These are phyloP conservation scores for Liodrosophila aerea DNA, from an alignment of 2,888 invertebrate genomes.

Conservation along the genomic window DNA sequence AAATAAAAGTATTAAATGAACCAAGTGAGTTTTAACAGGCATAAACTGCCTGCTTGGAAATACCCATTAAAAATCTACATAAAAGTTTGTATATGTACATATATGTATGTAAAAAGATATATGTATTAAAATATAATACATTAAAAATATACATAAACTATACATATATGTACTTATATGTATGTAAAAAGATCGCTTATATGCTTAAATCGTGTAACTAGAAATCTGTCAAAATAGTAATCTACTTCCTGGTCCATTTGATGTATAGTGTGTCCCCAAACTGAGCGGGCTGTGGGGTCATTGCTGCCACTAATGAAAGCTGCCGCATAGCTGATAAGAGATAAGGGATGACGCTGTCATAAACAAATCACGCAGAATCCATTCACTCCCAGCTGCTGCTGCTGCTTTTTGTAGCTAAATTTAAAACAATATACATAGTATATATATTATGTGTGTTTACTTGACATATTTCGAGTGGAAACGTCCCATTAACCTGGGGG, in stretches of 20 bases:
- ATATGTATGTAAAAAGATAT: too few species aligned
- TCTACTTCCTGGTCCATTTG: slow-evolving; percentile 34
- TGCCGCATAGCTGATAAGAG: slow-evolving; percentile 16
- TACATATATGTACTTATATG: too few species aligned
- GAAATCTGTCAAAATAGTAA: too few species aligned
- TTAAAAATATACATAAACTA: too few species aligned
- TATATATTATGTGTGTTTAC: slow-evolving; percentile 16
- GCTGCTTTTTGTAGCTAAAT: slow-evolving; percentile 4
- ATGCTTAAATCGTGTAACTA: too few species aligned
- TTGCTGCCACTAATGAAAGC: slow-evolving; percentile 6
- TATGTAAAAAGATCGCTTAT: too few species aligned
- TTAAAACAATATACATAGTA: background rate
- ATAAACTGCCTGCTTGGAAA: too few species aligned
- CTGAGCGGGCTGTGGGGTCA: slow-evolving; percentile 21
- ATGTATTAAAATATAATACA: too few species aligned
- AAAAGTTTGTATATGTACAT: too few species aligned
- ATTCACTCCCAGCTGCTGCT: slow-evolving; percentile 15
- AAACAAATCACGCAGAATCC: slow-evolving; percentile 29
- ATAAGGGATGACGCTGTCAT: background rate
- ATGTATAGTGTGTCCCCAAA: background rate
- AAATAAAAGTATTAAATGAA: too few species aligned
- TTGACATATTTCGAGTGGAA: slow-evolving; percentile 11
- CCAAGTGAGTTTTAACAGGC: too few species aligned
- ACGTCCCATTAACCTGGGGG: slow-evolving; percentile 38
- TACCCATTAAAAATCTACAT: too few species aligned